Conservation (phyloP, 2,113 vertebrate species). For the Cephalopholis sonnerati region DNA sequence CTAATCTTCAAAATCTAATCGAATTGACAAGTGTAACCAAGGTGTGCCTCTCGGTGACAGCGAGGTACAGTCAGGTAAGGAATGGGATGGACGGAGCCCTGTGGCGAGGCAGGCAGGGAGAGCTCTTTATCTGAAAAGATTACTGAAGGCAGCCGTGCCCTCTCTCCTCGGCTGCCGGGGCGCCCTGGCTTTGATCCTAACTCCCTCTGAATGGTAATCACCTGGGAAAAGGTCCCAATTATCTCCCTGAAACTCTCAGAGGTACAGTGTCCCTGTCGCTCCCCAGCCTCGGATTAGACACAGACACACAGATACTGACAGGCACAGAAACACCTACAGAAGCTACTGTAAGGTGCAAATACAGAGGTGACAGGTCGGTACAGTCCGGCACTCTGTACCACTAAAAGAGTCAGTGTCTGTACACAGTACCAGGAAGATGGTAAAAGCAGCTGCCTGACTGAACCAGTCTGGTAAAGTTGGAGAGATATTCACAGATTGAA, state of each 20-base stretch:
- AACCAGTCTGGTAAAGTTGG: too few relatives aligned
- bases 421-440: too few relatives aligned
- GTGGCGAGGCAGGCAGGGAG: conserved; percentile 7
- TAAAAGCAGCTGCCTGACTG: too few relatives aligned
- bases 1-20: conserved; percentile 44
- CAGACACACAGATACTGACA: conserved; percentile 37
- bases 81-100: conserved; percentile 4
- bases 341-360: too few relatives aligned
- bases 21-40: conserved; percentile 21
- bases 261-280: conserved; percentile 55
- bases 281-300: conserved; percentile 43
- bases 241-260: conserved; percentile 66
- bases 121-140: conserved; percentile 66
- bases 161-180: conserved; percentile 54
- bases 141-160: conserved; percentile 62
- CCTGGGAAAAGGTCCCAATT: conserved; percentile 79
- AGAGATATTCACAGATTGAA: too few relatives aligned
- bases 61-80: conserved; percentile 46
- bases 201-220: conserved; percentile 77
- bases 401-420: too few relatives aligned
- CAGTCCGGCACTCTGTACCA: too few relatives aligned
- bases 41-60: conserved; percentile 36
- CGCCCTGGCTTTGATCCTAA: conserved; percentile 75
- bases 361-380: too few relatives aligned
- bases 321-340: background rate